phyloP scores from a whole-genome alignment of 2,797 vertebrate species.

The Eurystomus glaucurus region DNA sequence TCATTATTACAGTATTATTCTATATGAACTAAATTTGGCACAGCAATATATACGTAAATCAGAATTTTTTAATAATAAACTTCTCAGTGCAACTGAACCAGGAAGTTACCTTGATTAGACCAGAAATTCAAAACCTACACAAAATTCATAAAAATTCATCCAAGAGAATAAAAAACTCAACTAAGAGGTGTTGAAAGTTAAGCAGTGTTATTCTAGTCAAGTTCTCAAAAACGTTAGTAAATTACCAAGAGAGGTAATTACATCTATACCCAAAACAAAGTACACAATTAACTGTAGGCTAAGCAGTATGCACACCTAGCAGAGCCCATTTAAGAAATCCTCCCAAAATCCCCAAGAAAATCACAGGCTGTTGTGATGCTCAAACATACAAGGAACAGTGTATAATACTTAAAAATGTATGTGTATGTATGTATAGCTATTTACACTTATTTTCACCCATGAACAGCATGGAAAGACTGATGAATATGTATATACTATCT shows the following conservation, averaged over 20 bases:
- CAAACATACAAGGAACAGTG: not conserved
- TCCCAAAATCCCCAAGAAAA: not conserved
- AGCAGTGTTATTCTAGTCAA: not conserved
- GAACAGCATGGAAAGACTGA: not conserved
- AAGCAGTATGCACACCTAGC: not conserved
- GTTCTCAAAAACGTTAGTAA: not conserved
- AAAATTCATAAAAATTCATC: slow-evolving; percentile 24
- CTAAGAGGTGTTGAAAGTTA: not conserved
- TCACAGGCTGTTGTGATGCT: not conserved
- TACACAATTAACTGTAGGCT: not conserved
- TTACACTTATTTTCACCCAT: not conserved
- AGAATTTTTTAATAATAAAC: slow-evolving; percentile 32
- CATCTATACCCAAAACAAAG: not conserved
- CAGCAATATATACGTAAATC: slow-evolving; percentile 55
- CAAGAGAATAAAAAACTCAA: not conserved
- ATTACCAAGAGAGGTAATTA: not conserved
- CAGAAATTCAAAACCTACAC: not conserved
- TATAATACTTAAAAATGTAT: not conserved
- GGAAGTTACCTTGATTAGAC: slow-evolving; percentile 7
- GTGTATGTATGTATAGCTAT: not conserved
- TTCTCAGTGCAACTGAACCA: slow-evolving; percentile 20
- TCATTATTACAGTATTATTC: slow-evolving; percentile 31
- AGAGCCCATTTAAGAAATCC: not conserved
- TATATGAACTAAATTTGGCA: slow-evolving; percentile 6
- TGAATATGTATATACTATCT: not conserved